These are phyloP conservation scores for Branchellion lobata DNA, from an alignment of 2,888 invertebrate genomes.

Conservation along the genomic window DNA sequence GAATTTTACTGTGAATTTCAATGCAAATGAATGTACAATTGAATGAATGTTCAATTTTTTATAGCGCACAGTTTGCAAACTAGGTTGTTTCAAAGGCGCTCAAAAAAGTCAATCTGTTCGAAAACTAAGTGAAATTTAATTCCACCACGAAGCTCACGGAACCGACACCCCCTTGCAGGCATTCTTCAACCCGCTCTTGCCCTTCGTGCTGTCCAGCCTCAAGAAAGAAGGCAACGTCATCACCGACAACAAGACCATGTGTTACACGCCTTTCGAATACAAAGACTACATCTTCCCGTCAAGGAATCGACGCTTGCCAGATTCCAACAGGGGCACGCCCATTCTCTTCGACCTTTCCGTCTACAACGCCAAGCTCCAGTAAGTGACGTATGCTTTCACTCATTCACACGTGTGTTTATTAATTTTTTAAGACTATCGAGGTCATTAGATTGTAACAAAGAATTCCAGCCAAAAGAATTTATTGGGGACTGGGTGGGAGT, in stretches of 20 bases:
- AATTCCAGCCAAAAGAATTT: not conserved
- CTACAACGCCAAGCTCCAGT: conserved; percentile 5
- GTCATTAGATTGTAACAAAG: too few species aligned
- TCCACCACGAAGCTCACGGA: too few species aligned
- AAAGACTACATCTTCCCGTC: not conserved
- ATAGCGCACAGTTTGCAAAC: too few species aligned
- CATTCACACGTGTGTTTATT: too few species aligned
- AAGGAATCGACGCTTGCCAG: not conserved
- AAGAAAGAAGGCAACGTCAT: not conserved
- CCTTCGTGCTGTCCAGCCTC: too few species aligned
- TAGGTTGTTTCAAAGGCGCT: too few species aligned
- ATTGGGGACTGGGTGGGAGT: not conserved
- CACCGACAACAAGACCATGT: not conserved
- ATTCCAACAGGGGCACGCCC: not conserved
- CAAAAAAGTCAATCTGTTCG: too few species aligned
- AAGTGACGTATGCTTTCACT: too few species aligned
- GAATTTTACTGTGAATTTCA: not conserved
- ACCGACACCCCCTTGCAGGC: too few species aligned
- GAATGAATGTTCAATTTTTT: too few species aligned
- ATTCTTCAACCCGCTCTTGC: not conserved
- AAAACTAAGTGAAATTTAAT: too few species aligned
- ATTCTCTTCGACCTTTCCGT: conserved; percentile 6
- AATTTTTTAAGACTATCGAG: too few species aligned
- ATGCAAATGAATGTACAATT: not conserved
- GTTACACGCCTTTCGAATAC: not conserved